A percentile compares a stretch with the other conserved stretches of the same genome.
phyloP scores from a whole-genome alignment of 2,113 vertebrate species.

The Bos indicus region DNA sequence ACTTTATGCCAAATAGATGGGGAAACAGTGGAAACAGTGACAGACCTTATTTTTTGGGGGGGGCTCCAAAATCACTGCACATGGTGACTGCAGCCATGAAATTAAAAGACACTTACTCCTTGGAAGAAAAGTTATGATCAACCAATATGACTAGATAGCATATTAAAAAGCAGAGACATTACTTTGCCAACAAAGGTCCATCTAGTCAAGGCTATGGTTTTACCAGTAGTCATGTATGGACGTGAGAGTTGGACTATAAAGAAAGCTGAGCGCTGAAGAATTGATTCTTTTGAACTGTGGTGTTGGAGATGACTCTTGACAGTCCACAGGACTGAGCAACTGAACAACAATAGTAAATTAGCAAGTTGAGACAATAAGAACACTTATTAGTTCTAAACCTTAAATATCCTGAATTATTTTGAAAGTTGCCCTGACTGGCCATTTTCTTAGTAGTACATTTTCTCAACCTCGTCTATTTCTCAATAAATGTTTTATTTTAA shows the following conservation, averaged over 20 bases:
- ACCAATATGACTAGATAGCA: neutral
- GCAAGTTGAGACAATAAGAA: neutral
- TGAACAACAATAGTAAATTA: neutral
- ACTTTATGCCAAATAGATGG: neutral
- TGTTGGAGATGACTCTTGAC: neutral
- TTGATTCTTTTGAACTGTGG: neutral
- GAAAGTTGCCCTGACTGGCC: neutral
- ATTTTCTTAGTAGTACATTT: neutral
- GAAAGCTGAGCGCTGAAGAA: neutral
- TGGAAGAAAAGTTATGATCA: neutral
- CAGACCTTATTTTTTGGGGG: neutral
- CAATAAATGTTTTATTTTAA: constrained; percentile 12
- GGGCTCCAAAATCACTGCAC: neutral
- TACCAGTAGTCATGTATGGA: neutral
- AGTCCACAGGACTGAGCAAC: neutral
- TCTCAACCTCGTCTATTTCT: neutral
- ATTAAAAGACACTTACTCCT: neutral
- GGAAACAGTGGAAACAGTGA: neutral
- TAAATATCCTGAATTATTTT: constrained; percentile 4
- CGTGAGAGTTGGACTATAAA: neutral
- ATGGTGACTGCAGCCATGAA: neutral
- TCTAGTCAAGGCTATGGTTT: neutral
- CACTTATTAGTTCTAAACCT: neutral
- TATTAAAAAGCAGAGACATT: neutral
- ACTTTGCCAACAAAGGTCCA: neutral